Conservation (phyloP, 2,797 vertebrate species). For the Crocodylus rhombifer region DNA sequence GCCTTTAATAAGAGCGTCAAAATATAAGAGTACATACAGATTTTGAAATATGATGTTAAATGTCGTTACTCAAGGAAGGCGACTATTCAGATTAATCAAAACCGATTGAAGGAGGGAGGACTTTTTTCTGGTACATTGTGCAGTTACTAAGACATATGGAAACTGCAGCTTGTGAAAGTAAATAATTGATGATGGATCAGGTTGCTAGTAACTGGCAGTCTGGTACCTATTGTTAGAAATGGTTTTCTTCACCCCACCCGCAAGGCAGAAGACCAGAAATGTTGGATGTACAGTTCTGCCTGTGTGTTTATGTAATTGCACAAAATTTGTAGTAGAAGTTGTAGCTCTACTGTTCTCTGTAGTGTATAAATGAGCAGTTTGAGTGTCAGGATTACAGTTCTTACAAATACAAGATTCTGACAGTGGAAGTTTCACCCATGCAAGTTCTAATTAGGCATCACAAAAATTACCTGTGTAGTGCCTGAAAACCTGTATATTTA, state of each 20-base stretch:
- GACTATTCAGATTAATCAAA: no score
- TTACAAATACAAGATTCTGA: no score
- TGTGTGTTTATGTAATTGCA: background rate
- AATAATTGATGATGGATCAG: rapidly evolving
- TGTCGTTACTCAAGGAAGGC: background rate
- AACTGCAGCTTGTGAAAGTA: background rate
- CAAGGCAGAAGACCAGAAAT: background rate
- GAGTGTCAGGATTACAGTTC: no score
- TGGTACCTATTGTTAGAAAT: rapidly evolving
- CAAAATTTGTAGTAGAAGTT: background rate
- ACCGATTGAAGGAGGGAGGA: no score
- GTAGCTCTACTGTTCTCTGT: no score
- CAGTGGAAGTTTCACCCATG: no score
- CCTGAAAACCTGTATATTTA: no score
- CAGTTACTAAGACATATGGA: background rate
- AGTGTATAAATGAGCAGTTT: no score
- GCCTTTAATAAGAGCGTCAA: background rate
- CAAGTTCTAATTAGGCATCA: no score
- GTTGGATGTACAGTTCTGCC: background rate
- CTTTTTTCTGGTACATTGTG: background rate
- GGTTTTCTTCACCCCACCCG: background rate
- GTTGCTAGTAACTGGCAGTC: background rate
- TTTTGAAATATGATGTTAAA: background rate
- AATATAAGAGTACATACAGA: background rate
- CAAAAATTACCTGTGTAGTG: no score